These are phyloP conservation scores for Agelastica alni DNA, from an alignment of 2,888 invertebrate genomes.

Conservation along the genomic window DNA sequence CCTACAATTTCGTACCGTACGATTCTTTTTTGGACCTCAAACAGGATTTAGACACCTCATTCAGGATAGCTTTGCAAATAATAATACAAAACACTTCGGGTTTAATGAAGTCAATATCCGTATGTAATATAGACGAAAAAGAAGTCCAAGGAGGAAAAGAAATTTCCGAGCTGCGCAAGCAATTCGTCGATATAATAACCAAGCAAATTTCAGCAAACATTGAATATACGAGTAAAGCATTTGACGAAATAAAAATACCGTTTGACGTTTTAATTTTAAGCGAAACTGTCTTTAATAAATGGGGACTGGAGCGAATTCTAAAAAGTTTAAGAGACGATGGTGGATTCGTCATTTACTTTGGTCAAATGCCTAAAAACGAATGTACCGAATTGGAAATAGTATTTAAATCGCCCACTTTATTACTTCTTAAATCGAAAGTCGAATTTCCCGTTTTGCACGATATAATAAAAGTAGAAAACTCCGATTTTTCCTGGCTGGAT, in stretches of 20 bases:
- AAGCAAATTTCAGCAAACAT: neutral
- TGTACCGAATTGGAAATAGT: slow-evolving; percentile 8
- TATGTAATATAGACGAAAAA: slow-evolving; percentile 8
- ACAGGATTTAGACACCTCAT: slow-evolving; percentile 13
- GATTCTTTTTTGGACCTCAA: slow-evolving; percentile 39
- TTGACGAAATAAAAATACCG: neutral
- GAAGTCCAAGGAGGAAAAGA: slow-evolving; percentile 1
- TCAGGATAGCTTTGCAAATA: slow-evolving; percentile 32
- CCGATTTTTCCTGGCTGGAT: slow-evolving; percentile 34
- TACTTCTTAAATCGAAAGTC: slow-evolving; percentile 2
- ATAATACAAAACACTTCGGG: slow-evolving; percentile 27
- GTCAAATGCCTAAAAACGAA: slow-evolving; percentile 8
- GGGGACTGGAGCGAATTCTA: neutral
- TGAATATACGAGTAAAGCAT: neutral
- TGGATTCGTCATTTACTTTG: slow-evolving; percentile 30
- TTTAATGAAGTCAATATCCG: slow-evolving; percentile 11
- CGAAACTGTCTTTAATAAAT: neutral
- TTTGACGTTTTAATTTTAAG: neutral
- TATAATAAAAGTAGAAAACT: slow-evolving; percentile 18
- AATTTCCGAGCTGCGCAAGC: neutral
- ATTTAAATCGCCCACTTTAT: slow-evolving; percentile 12
- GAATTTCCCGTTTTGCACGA: slow-evolving; percentile 12
- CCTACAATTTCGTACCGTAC: slow-evolving; percentile 62
- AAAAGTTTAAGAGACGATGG: slow-evolving; percentile 10
- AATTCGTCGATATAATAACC: neutral